Base-by-base conservation (phyloP, 2,113 vertebrate genomes). In the Pollachius pollachius region DNA sequence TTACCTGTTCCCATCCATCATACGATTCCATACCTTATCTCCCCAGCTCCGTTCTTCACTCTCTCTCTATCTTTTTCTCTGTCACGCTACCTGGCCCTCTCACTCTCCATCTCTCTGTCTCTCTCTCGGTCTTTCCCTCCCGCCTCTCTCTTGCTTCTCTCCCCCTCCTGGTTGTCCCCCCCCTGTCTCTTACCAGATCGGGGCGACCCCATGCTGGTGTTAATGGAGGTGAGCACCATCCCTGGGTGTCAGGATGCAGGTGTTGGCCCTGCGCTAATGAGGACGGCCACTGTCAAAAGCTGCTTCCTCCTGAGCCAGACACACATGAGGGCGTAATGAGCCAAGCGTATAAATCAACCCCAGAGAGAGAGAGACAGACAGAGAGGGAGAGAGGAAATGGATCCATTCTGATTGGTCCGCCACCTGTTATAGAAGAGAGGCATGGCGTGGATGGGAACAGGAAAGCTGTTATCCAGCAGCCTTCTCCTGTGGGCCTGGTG, bases 161-260 rank as follows among this genome's bases (percentile, higher is more conserved):
- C 62, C 34, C 62, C 30, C 30, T 64, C 34, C 9, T 19, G 3
- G 19, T 41, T n/a, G 17, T 3, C 17, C 23, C 84, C 81, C 79
- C 74, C 78, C 70, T 79, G 65, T 48, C 73, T 60, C 83, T 90
- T 91, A 92, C 91, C 84, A 87, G 84, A 90, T 85, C 75, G 80
- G 71, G 81, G 81, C 70, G 80, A 89, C 86, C 86, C 81, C 89
- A 87, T 81, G 87, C 89, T 88, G 90, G 73, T 83, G 83, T 88
- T 91, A 90, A 89, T 91, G 82, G 85, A 90, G 88, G 89, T 90
- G 88, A 88, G 89, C 88, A 88, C 84, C 83, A 86, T 81, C 81
- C 82, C 76, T 23, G 70, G 85, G 85, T 90, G 81, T 91, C 87
- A 86, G 84, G 88, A 90, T 89, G 83, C 87, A 87, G 85, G 86